Evolutionary conservation across 2,113 vertebrate genomes (phyloP), one percentile per base, ranked within the genome.

Genomic region (Eurystomus gularis): DNA sequence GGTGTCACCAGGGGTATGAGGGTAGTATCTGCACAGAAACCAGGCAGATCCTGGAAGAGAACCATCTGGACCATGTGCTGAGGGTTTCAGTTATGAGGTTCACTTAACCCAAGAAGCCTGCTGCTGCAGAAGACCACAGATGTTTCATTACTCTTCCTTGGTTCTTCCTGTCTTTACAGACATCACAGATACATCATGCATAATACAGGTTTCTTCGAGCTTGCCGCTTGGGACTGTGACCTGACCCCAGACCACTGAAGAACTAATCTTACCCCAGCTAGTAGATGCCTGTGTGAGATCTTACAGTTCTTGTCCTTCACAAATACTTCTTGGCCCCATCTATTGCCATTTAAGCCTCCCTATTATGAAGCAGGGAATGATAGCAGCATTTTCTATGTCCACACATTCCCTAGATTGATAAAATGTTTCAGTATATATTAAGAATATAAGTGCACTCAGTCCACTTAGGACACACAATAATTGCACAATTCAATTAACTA

Each of bases 401-500:
- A 85, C 76, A 55, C 12, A 9, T 51, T 85, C 79, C 70, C 46
- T 44, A 68, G 54, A 66, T 76, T 80, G 90, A 90, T 62, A 93
- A 85, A 95, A 95, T 12, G 60, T 40, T n/a, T 87, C 70, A 17
- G 70, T 95, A 69, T 73, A 79, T 71, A 64, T 83, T 77, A 66
- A 35, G 58, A 91, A 90, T 86, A 35, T 79, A 85, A 95, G 81
- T 39, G 72, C 7, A 49, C 76, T 97, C 82, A 94, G 94, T 89
- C 57, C 95, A 89, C 93, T 94, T 80, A 94, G 77, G 87, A 85
- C 57, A 66, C 52, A 82, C 68, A 96, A 49, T 93, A 84, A 96
- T 51, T 54, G 88, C 66, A 82, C 82, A 88, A 95, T 95, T 95
- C 95, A 97, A 96, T 97, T 95, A 97, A 97, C 82, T 90, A 97